These are phyloP conservation scores for Dendrolimus punctatus DNA, from an alignment of 1,140 invertebrate species.

Conservation along the genomic window DNA sequence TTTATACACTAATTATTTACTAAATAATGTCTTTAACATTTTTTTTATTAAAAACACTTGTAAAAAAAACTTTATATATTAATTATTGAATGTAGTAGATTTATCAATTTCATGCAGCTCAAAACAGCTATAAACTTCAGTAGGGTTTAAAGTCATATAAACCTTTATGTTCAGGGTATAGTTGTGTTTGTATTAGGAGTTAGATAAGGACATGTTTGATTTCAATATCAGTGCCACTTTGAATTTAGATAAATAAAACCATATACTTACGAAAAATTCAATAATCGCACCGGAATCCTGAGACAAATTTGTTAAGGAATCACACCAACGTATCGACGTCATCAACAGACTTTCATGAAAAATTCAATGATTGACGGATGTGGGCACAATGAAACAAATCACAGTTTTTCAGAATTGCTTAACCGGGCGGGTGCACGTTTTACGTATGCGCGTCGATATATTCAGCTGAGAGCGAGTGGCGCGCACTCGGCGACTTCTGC, in stretches of 20 bases:
- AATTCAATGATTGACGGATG: conserved; percentile 2
- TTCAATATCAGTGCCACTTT: conserved; percentile 3
- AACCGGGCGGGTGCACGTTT: conserved; percentile 35
- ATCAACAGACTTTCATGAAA: not conserved
- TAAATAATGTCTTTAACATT: too few species aligned
- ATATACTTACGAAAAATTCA: conserved; percentile 18
- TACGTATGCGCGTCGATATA: conserved; percentile 31
- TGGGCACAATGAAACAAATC: conserved; percentile 9
- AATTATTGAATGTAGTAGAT: too few species aligned
- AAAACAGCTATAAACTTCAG: too few species aligned
- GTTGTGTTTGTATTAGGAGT: not conserved
- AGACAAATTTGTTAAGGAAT: conserved; percentile 12
- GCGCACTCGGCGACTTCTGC: conserved; percentile 37
- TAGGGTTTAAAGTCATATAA: too few species aligned
- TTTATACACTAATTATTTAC: too few species aligned
- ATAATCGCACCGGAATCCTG: conserved; percentile 6
- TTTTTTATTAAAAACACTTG: too few species aligned
- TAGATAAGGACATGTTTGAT: conserved; percentile 8
- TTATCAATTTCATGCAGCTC: too few species aligned
- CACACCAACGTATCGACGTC: conserved; percentile 5
- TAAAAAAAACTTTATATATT: too few species aligned
- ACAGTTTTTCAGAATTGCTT: conserved; percentile 26
- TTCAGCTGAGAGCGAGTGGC: conserved; percentile 27
- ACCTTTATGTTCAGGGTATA: too few species aligned
- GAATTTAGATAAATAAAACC: conserved; percentile 4